Base-by-base conservation (phyloP, 23 tunicate genomes). In the Diplosoma virens region DNA sequence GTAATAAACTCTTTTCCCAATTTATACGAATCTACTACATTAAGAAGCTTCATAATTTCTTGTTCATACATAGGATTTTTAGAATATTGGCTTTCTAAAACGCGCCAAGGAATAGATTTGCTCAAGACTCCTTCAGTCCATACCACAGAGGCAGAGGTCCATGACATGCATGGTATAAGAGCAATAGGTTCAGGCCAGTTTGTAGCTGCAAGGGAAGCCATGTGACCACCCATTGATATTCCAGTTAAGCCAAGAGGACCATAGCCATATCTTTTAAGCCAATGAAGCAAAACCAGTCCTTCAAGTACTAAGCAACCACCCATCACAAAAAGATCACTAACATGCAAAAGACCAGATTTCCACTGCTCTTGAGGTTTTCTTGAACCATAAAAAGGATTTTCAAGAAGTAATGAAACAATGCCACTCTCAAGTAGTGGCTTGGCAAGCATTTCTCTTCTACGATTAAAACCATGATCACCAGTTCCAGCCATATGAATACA, bases 401-500 rank as follows among this genome's bases (percentile, higher is more conserved):
- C 98, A 9, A 93, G 55, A 25, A 93, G 30, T 18, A 86, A 56
- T 1, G 98, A 93, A 25, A 86, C 47, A 5, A 93, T 81, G n/a
- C 86, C 82, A 36, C 61, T 28, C 0, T 76, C 27, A 45, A 93
- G 74, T 31, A 93, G 54, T n/a, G 98, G 98, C 64, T 94, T 94
- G 9, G 95, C 99, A 33, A 94, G 67, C n/a, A 87, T 53, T 61
- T 94, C 99, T 26, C 95, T 47, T 2, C 99, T 33, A 34, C 99
- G 47, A 16, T 75, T 29, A 69, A 76, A 94, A 3, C 99, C 99
- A 59, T 94, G 99, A 47, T 94, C 99, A 7, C 99, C 99, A 32
- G 94, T 86, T 27, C 94, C 94, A 23, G 97, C 97, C 97, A 92
- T 92, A 71, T 92, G 97, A 56, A 92, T 92, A 77, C 97, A 92